Evolutionary conservation across 2,888 invertebrate species (phyloP).

Genomic region (Pseudococcus jackbeardsleyi): DNA sequence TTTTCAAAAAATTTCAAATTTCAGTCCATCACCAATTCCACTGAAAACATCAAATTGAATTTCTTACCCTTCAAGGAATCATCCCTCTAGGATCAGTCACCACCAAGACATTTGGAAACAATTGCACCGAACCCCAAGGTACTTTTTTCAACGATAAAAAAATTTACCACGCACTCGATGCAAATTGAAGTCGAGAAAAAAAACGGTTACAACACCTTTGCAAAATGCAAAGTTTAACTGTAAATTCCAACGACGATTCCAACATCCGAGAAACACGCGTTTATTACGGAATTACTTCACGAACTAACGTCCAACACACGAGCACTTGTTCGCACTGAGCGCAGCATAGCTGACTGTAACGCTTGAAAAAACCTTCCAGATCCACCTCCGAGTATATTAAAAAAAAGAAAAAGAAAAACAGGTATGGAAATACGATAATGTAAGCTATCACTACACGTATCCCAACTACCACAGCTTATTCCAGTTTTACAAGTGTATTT

Average conservation of each 20-base stretch:
- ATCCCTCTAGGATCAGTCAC: not conserved
- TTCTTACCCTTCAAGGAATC: not conserved
- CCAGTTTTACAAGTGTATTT: constrained; percentile 38
- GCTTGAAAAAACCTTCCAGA: constrained; percentile 57
- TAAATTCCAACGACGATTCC: constrained; percentile 23
- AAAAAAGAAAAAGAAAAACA: constrained; percentile 46
- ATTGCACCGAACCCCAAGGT: not conserved
- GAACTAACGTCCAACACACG: constrained; percentile 25
- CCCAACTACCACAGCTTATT: constrained; percentile 37
- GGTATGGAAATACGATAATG: constrained; percentile 38
- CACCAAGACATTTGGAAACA: not conserved
- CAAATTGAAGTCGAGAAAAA: not conserved
- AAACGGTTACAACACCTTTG: constrained; percentile 57
- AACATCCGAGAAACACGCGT: constrained; percentile 24
- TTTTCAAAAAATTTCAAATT: not conserved
- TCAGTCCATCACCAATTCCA: not conserved
- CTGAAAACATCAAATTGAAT: not conserved
- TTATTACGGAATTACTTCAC: constrained; percentile 30
- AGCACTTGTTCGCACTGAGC: constrained; percentile 52
- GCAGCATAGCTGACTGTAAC: constrained; percentile 27
- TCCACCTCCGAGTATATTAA: constrained; percentile 56
- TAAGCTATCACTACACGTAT: not conserved
- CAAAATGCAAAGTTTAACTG: constrained; percentile 56
- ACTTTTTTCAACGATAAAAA: not conserved
- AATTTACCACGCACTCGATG: constrained; percentile 22